These are phyloP conservation scores for Cynopterus sphinx DNA, from an alignment of 2,797 vertebrate genomes.

Conservation along the genomic window DNA sequence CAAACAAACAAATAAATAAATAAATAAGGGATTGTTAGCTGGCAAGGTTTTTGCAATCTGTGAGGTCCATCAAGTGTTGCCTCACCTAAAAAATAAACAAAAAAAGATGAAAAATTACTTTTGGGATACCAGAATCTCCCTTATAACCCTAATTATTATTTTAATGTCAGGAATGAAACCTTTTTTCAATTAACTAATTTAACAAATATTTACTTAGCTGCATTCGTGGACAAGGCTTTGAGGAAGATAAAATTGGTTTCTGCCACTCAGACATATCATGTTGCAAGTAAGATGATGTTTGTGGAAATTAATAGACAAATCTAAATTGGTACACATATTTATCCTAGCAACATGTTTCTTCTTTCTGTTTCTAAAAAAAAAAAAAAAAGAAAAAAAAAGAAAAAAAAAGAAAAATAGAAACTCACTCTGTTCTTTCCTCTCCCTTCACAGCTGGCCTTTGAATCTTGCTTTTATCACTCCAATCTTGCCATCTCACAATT, in stretches of 20 bases:
- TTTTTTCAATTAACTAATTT: not conserved
- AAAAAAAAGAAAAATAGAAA: not conserved
- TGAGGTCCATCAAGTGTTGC: no score
- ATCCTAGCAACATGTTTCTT: not conserved
- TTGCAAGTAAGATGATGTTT: not conserved
- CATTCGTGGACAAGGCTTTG: not conserved
- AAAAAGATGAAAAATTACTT: no score
- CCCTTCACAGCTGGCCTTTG: not conserved
- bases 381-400: not conserved
- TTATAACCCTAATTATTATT: not conserved
- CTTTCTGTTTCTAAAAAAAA: not conserved
- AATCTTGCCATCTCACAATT: not conserved
- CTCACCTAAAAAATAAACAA: no score
- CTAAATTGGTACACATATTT: not conserved
- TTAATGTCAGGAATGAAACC: not conserved
- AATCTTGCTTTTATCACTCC: not conserved
- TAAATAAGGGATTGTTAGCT: no score
- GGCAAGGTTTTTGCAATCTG: no score
- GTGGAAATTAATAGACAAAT: not conserved
- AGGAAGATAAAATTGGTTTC: not conserved
- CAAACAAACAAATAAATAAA: no score
- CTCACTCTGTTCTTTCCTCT: not conserved
- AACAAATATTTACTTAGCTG: not conserved
- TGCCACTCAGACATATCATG: not conserved
- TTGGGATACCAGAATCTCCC: not conserved